These are phyloP conservation scores for Drosophila parvula DNA, from an alignment of 1,140 invertebrate genomes.

Conservation along the genomic window DNA sequence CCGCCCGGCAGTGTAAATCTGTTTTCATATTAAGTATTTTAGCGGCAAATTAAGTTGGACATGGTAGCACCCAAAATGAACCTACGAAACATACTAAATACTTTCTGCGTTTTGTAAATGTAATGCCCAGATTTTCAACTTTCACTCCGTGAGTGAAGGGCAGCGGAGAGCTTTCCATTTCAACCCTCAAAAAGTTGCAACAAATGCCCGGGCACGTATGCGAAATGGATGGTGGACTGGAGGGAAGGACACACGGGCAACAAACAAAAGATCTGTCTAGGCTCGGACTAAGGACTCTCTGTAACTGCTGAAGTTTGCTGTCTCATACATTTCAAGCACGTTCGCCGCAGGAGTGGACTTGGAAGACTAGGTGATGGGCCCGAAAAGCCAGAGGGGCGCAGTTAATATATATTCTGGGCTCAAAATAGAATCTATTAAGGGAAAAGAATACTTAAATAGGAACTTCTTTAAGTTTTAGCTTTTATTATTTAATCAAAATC, in stretches of 20 bases:
- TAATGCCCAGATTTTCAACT: constrained; percentile 57
- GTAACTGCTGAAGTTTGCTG: constrained; percentile 28
- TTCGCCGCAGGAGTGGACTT: constrained; percentile 10
- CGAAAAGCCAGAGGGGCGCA: neutral
- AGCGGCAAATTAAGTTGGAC: constrained; percentile 78
- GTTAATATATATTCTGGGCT: neutral
- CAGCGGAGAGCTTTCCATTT: constrained; percentile 66
- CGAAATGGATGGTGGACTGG: constrained; percentile 15
- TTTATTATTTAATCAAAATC: no score
- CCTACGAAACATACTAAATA: constrained; percentile 3
- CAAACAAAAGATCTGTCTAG: constrained; percentile 57
- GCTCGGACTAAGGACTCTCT: constrained; percentile 24
- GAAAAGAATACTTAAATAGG: no score
- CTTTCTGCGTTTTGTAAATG: constrained; percentile 13
- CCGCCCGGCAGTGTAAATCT: constrained; percentile 73
- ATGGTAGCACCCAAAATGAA: constrained; percentile 29
- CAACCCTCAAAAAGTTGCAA: constrained; percentile 55
- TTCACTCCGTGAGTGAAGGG: constrained; percentile 50
- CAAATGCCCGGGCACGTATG: constrained; percentile 78
- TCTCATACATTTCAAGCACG: constrained; percentile 48
- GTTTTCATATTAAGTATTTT: constrained; percentile 82
- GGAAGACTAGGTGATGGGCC: neutral
- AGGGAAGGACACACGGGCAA: constrained; percentile 28
- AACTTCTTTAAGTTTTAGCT: no score
- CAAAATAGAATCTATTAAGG: neutral